Base-by-base conservation (phyloP, 2,113 vertebrate genomes). In the Paradoxurus hermaphroditus region DNA sequence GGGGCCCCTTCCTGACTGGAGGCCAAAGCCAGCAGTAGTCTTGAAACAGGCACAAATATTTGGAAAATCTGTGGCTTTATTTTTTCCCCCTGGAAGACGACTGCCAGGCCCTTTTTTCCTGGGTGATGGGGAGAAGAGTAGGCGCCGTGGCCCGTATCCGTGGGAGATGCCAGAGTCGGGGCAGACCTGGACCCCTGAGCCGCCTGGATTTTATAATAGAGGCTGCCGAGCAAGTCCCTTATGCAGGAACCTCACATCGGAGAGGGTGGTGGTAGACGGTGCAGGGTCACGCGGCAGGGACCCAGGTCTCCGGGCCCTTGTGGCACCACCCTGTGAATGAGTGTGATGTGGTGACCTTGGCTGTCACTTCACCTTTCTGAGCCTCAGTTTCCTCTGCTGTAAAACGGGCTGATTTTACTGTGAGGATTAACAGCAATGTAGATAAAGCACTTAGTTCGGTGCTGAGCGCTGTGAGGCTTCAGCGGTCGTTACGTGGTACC, bases 11-110 rank as follows among this genome's bases (percentile, higher is more conserved):
- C 36, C 79, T 90, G 70, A 81, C 82, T 88, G 56, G 79, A 95
- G 90, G 90, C 92, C 96, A 97, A 90, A 87, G 85, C 36, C 75
- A 95, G 73, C 44, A 85, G 79, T 65, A 68, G 62, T 67, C 39
- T 9, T 70, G 72, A 85, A 90, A 94, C 63, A 51, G 65, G 90
- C 63, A 90, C 29, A 95, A n/a, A 91, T 78, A 95, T 79, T 98
- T 95, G 65, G 59, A 70, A 94, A 94, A 95, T 39, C 46, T 29
- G 29, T 63, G 77, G 81, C n/a, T 96, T 96, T 68, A 46, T 72
- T 84, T 84, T 59, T 75, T 63, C 11, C 14, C 36, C 72, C 15
- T 31, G 56, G 44, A 88, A 91, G 86, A 9, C n/a, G 67, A 81
- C 68, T 86, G 82, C 29, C 6, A 65, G 67, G n/a, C 34, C 67